Percentiles rank a stretch among this genome's conserved stretches.
Evolutionary conservation across 2,113 vertebrate species (phyloP).

Genomic region (Cercocebus atys): DNA sequence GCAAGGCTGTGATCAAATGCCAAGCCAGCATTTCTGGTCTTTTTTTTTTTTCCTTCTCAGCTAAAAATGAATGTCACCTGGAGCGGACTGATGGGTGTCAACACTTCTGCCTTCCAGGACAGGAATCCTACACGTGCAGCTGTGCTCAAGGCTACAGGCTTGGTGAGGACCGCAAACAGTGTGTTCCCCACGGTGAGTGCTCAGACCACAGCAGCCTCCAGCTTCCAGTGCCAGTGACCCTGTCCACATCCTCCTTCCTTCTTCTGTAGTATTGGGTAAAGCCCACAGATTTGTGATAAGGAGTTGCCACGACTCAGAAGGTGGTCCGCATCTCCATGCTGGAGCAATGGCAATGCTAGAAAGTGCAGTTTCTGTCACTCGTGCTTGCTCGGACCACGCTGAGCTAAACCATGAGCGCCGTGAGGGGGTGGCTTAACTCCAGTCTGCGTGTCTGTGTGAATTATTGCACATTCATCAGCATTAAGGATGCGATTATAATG

Average conservation of each 20-base stretch:
- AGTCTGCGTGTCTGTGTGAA: too few relatives aligned
- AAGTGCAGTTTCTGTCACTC: not conserved
- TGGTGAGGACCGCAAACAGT: constrained; percentile 85
- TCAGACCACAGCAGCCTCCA: not conserved
- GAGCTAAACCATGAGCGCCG: too few relatives aligned
- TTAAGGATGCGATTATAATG: too few relatives aligned
- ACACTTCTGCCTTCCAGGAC: constrained; percentile 89
- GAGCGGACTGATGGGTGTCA: constrained; percentile 86
- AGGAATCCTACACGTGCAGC: constrained; percentile 84
- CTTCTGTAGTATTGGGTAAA: too few relatives aligned
- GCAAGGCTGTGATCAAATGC: not conserved
- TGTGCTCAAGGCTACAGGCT: constrained; percentile 89
- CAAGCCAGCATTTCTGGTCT: not conserved
- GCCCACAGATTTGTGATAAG: too few relatives aligned
- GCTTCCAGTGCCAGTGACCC: too few relatives aligned
- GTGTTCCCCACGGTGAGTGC: constrained; percentile 86
- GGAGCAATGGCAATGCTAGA: not conserved
- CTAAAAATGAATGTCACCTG: constrained; percentile 85
- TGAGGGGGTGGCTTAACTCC: too few relatives aligned
- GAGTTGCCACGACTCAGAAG: too few relatives aligned
- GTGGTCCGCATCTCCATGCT: not conserved
- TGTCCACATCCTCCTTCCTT: too few relatives aligned
- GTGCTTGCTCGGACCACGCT: not conserved
- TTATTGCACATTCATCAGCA: too few relatives aligned
- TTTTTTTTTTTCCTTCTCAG: constrained; percentile 72